Evolutionary conservation across 30 jellyfish, hydroid and myxozoan genomes (phyloP), one percentile per base, ranked within the genome.

Genomic region (Chironex yamaguchii): DNA sequence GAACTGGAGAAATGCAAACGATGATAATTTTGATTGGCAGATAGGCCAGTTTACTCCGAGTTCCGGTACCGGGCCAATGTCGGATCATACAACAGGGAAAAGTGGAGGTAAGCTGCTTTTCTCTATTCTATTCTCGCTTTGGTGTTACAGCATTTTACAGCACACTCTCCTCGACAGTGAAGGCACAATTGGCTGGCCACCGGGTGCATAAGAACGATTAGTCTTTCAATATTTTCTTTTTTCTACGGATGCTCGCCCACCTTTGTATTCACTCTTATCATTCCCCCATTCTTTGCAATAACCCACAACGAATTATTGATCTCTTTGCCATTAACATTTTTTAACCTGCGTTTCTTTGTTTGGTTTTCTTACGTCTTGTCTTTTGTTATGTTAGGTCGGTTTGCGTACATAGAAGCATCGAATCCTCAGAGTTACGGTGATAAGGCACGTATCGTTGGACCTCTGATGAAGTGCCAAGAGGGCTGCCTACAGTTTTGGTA

Each of bases 401-500:
- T 92, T 53, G 98, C 98, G 2, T 92, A 71, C 97, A 92, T 92
- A 24, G 98, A 92, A 67, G 75, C 96, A 2, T 92, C 98, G 28
- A 62, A 81, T 21, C 95, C 96, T 17, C 83, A 97, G 0, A 68
- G 76, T 3, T 53, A 77, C 9, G 82, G 95, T 0, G 97, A 92
- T 49, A 81, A 88, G 29, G 98, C 98, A 1, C 27, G 34, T 0
- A 70, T 92, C 25, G 26, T 35, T 0, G 78, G 97, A 31, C 97
- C 97, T 36, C 29, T 35, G 27, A 22, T 92, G 25, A 50, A 63
- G 14, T 52, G 52, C 2, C 48, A 52, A 24, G 32, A 79, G n/a
- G 98, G 98, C 78, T 92, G 98, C 83, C 64, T 92, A 22, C 52
- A 77, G 14, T 80, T 92, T 62, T 92, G 98, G 98, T 92, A 92